These are phyloP conservation scores for Peromyscus californicus DNA, from an alignment of 2,113 vertebrate genomes.

Conservation along the genomic window DNA sequence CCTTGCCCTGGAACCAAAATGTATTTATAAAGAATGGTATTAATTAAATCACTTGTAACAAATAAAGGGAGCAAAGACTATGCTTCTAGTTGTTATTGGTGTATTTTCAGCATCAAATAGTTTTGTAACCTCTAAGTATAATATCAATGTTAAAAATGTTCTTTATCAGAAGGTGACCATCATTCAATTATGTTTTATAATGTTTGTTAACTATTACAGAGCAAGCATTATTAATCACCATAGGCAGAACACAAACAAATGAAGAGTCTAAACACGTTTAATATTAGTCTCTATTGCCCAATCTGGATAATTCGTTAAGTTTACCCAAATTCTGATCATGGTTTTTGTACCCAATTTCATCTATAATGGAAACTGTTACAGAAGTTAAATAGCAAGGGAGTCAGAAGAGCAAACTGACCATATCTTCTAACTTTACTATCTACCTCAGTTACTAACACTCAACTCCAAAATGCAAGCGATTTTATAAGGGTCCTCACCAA, in stretches of 20 bases:
- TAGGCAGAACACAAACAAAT: neutral
- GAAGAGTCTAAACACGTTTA: neutral
- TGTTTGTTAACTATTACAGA: neutral
- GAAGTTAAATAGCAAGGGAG: neutral
- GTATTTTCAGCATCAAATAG: neutral
- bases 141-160: neutral
- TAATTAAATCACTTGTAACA: neutral
- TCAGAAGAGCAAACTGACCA: neutral
- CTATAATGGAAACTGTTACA: neutral
- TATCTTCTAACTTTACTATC: neutral
- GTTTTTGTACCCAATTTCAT: neutral
- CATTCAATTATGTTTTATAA: neutral
- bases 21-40: neutral
- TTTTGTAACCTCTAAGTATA: neutral
- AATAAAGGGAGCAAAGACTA: neutral
- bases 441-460: neutral
- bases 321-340: neutral
- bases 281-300: neutral
- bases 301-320: neutral
- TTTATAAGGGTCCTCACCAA: neutral
- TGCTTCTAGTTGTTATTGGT: neutral
- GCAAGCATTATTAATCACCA: neutral
- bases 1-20: neutral
- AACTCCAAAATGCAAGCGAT: neutral
- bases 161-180: neutral